Conservation (phyloP, 2,113 vertebrate genomes). For the Amphilophus citrinellus region DNA sequence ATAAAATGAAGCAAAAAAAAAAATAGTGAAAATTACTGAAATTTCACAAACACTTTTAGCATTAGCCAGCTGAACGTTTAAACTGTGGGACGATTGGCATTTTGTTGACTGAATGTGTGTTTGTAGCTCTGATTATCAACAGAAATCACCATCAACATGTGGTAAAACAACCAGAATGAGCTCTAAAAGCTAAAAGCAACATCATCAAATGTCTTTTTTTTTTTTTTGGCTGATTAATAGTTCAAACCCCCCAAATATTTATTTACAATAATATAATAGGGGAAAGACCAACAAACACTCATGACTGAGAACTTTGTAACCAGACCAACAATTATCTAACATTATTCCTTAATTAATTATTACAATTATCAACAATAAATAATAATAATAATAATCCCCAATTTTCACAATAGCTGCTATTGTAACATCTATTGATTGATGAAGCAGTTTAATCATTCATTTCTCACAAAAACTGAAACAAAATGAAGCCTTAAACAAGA, state of each 20-base stretch:
- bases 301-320: background rate
- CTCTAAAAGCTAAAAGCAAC: background rate
- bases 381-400: background rate
- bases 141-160: background rate
- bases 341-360: background rate
- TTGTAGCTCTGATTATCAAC: background rate
- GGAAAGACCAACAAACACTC: background rate
- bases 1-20: too few species aligned
- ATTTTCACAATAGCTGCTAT: background rate
- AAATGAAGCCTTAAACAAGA: background rate
- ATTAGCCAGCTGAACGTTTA: background rate
- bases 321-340: background rate
- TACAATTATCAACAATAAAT: background rate
- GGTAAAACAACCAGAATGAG: background rate
- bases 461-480: background rate
- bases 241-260: background rate
- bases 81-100: background rate
- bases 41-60: background rate
- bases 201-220: background rate
- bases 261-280: background rate
- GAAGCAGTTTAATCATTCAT: background rate
- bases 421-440: background rate
- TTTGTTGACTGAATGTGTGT: background rate
- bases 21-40: background rate
- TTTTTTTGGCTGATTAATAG: background rate